A percentile compares a stretch with the other conserved stretches of the same genome.
phyloP scores from a whole-genome alignment of 30 jellyfish, hydroid and myxozoan species.

The Hydra vulgaris region DNA sequence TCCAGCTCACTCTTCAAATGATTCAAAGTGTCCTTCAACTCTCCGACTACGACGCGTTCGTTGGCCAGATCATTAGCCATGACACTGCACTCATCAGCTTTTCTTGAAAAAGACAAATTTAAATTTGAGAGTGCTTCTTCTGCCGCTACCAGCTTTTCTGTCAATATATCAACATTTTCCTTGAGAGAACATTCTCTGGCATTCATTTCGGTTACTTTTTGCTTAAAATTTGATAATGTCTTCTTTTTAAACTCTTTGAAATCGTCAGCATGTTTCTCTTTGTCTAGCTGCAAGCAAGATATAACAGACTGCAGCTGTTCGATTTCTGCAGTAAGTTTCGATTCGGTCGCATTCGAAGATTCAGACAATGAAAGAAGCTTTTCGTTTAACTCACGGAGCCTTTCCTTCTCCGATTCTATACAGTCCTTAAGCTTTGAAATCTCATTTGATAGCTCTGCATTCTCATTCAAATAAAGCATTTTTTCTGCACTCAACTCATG shows the following conservation, averaged over 20 bases:
- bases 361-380: not conserved
- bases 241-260: constrained; percentile 30
- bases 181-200: constrained; percentile 8
- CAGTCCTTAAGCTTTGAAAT: too few species aligned
- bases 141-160: constrained; percentile 6
- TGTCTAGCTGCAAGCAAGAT: constrained; percentile 16
- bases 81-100: not conserved
- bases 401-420: not conserved
- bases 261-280: constrained; percentile 14
- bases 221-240: constrained; percentile 10
- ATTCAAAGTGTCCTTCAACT: not conserved
- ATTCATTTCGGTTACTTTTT: constrained; percentile 16
- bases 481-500: too few species aligned
- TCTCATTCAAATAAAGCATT: too few species aligned
- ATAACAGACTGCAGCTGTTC: not conserved
- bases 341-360: not conserved
- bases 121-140: not conserved
- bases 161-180: not conserved
- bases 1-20: constrained; percentile 8
- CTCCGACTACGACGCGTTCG: not conserved
- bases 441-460: too few species aligned
- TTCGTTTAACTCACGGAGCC: not conserved
- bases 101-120: not conserved
- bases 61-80: not conserved
- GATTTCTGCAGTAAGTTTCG: not conserved